These are phyloP conservation scores for Podiceps cristatus DNA, from an alignment of 2,113 vertebrate genomes.

Conservation along the genomic window DNA sequence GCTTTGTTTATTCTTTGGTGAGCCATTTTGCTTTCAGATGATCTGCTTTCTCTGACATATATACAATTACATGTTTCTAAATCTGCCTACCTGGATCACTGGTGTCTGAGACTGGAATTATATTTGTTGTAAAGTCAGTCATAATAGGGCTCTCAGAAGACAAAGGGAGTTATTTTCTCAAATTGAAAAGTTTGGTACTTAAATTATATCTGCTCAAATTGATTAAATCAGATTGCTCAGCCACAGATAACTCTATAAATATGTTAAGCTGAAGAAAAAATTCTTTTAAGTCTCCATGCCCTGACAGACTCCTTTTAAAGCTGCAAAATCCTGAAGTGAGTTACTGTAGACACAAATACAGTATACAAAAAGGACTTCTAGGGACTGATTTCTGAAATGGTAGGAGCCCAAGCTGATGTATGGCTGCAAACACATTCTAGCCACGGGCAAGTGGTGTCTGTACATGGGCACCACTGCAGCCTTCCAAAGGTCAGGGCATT, in stretches of 20 bases:
- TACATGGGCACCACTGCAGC: neutral
- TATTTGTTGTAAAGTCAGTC: neutral
- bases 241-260: conserved; percentile 17
- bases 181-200: neutral
- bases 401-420: neutral
- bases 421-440: neutral
- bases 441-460: neutral
- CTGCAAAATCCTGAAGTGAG: neutral
- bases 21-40: neutral
- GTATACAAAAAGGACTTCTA: neutral
- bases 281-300: neutral
- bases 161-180: neutral
- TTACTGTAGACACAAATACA: neutral
- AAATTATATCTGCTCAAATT: neutral
- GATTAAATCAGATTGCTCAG: conserved; percentile 19
- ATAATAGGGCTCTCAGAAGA: neutral
- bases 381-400: neutral
- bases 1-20: neutral
- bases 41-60: conserved; percentile 1
- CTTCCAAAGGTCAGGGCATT: neutral
- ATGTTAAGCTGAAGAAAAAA: neutral
- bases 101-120: neutral
- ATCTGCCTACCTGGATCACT: neutral
- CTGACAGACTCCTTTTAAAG: neutral
- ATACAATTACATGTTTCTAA: neutral